Conservation (phyloP, 2,888 invertebrate genomes). For the Anthophora plumipes region DNA sequence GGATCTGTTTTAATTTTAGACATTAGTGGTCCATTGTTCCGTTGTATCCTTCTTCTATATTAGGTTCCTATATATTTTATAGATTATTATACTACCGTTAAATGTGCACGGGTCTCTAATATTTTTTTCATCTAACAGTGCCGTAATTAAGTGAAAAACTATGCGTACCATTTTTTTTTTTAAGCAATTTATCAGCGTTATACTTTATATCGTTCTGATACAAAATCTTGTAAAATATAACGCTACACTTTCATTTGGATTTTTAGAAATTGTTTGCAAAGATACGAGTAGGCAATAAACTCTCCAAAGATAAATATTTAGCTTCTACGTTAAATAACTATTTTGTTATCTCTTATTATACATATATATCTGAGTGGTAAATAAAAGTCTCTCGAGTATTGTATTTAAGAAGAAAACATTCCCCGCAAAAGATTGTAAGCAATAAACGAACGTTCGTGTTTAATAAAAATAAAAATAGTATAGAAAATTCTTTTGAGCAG, state of each 20-base stretch:
- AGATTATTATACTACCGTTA: conserved; percentile 50
- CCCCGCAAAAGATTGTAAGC: neutral
- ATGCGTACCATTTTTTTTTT: conserved; percentile 43
- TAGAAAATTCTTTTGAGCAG: conserved; percentile 32
- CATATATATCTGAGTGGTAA: conserved; percentile 11
- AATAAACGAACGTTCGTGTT: conserved; percentile 1
- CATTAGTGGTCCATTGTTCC: conserved; percentile 79
- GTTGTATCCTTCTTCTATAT: conserved; percentile 66
- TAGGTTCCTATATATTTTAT: conserved; percentile 47
- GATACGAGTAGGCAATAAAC: conserved; percentile 24
- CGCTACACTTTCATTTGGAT: conserved; percentile 63
- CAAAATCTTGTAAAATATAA: conserved; percentile 61
- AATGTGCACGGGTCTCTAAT: conserved; percentile 57
- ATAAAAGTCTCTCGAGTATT: neutral
- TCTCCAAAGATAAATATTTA: conserved; percentile 3
- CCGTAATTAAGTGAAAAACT: conserved; percentile 58
- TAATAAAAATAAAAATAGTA: conserved; percentile 20
- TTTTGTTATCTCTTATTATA: neutral
- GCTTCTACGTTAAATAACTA: neutral
- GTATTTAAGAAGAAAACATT: conserved; percentile 2
- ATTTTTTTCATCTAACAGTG: conserved; percentile 53
- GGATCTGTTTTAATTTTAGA: conserved; percentile 75
- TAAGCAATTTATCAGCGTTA: conserved; percentile 52
- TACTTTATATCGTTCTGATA: conserved; percentile 36
- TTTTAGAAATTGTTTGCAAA: conserved; percentile 50